Evolutionary conservation across 2,797 vertebrate genomes (phyloP).

Genomic region (Vipera ursinii): DNA sequence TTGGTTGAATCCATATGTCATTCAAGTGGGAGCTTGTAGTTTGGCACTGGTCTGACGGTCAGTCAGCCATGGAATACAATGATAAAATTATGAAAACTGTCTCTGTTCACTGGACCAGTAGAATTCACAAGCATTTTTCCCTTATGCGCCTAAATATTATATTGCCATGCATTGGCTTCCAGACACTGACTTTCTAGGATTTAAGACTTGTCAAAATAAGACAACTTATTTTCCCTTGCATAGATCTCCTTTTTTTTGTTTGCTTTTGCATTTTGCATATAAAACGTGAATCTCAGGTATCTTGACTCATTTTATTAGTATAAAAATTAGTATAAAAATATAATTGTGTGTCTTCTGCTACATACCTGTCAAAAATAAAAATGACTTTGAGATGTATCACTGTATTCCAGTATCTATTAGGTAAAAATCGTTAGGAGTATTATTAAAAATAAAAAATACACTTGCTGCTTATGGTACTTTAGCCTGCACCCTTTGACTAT

Average conservation of each 20-base stretch:
- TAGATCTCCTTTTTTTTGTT: background rate
- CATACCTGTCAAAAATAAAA: conserved; percentile 26
- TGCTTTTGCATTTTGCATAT: conserved; percentile 13
- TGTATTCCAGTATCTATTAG: conserved; percentile 26
- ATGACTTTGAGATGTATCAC: conserved; percentile 17
- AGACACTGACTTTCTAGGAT: conserved; percentile 22
- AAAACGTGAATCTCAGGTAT: conserved; percentile 38
- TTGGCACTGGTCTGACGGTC: conserved; percentile 73
- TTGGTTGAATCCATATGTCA: conserved; percentile 91
- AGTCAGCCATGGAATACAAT: conserved; percentile 72
- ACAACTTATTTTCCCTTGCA: conserved; percentile 37
- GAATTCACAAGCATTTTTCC: conserved; percentile 76
- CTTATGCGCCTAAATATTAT: conserved; percentile 57
- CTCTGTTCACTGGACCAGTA: conserved; percentile 81
- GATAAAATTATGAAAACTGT: conserved; percentile 84
- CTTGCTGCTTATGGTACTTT: background rate
- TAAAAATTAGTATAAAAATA: conserved; percentile 45
- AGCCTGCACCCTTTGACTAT: background rate
- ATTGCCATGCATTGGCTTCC: conserved; percentile 63
- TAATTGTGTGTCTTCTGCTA: conserved; percentile 16
- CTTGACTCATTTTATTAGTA: conserved; percentile 49
- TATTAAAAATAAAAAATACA: background rate
- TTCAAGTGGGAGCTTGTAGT: conserved; percentile 79
- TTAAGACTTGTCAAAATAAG: conserved; percentile 50
- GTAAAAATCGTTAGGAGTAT: background rate